Evolutionary conservation across 2,797 vertebrate species (phyloP).

Genomic region (Phoxinus dragarum): DNA sequence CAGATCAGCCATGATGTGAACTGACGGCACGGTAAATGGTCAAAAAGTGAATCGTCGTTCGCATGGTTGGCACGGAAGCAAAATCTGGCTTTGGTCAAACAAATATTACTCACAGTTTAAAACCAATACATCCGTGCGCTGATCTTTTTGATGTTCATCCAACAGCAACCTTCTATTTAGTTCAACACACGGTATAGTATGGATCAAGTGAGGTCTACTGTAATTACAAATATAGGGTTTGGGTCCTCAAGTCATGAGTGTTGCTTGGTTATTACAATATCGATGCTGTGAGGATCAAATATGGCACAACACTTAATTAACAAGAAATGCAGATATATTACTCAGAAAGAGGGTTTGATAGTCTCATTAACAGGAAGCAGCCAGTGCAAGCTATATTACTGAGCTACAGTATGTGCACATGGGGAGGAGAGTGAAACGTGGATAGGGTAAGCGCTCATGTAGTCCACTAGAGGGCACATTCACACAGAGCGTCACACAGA

Average conservation of each 20-base stretch:
- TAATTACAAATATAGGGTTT: slow-evolving; percentile 36
- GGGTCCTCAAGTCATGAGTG: not conserved
- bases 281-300: not conserved
- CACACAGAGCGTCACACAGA: slow-evolving; percentile 25
- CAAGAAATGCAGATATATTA: slow-evolving; percentile 3
- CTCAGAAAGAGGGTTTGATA: slow-evolving; percentile 4
- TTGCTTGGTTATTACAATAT: slow-evolving; percentile 15
- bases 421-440: not conserved
- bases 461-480: slow-evolving; percentile 55
- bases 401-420: not conserved
- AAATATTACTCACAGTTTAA: slow-evolving; percentile 47
- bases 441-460: not conserved
- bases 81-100: slow-evolving; percentile 42
- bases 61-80: slow-evolving; percentile 14
- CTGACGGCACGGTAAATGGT: slow-evolving; percentile 46
- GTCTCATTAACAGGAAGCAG: not conserved
- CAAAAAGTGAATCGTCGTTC: slow-evolving; percentile 14
- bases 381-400: not conserved
- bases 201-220: slow-evolving; percentile 8
- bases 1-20: slow-evolving; percentile 21
- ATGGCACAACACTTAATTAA: not conserved
- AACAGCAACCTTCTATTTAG: slow-evolving; percentile 21
- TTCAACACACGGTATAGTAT: not conserved
- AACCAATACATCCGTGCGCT: slow-evolving; percentile 42
- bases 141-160: slow-evolving; percentile 40